Conservation (phyloP, 2,113 vertebrate species). For the Collichthys lucidus region DNA sequence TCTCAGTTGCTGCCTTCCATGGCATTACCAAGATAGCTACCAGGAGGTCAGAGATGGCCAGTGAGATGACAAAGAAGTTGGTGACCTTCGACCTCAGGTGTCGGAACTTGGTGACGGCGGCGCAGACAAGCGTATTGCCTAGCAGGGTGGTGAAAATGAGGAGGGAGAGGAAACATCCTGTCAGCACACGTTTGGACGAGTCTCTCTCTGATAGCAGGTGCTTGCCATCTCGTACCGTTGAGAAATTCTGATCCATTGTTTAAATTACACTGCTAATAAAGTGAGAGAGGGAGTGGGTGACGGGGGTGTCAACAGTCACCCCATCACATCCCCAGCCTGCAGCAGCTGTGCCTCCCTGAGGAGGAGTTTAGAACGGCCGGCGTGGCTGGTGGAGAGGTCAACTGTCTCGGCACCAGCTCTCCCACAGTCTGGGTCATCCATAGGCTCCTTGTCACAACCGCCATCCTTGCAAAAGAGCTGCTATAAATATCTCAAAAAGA, state of each 20-base stretch:
- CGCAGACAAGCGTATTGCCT: constrained; percentile 97
- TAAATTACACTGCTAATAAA: constrained; percentile 74
- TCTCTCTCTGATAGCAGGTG: constrained; percentile 85
- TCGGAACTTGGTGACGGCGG: constrained; percentile 94
- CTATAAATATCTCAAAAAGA: constrained; percentile 66
- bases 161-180: constrained; percentile 94
- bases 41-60: constrained; percentile 96
- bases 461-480: constrained; percentile 64
- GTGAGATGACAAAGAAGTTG: constrained; percentile 98
- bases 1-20: constrained; percentile 97
- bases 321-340: constrained; percentile 79
- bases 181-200: constrained; percentile 93
- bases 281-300: constrained; percentile 68
- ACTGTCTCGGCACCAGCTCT: constrained; percentile 73
- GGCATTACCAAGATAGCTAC: constrained; percentile 99
- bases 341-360: constrained; percentile 63
- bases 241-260: constrained; percentile 92
- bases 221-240: constrained; percentile 88
- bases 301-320: constrained; percentile 80
- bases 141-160: constrained; percentile 96
- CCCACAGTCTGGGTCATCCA: constrained; percentile 71
- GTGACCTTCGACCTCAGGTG: constrained; percentile 98
- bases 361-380: constrained; percentile 67
- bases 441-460: constrained; percentile 66
- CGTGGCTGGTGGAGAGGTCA: constrained; percentile 66